These are phyloP conservation scores for Sanderia malayensis DNA, from an alignment of 30 jellyfish, hydroid and myxozoan genomes.

Conservation along the genomic window DNA sequence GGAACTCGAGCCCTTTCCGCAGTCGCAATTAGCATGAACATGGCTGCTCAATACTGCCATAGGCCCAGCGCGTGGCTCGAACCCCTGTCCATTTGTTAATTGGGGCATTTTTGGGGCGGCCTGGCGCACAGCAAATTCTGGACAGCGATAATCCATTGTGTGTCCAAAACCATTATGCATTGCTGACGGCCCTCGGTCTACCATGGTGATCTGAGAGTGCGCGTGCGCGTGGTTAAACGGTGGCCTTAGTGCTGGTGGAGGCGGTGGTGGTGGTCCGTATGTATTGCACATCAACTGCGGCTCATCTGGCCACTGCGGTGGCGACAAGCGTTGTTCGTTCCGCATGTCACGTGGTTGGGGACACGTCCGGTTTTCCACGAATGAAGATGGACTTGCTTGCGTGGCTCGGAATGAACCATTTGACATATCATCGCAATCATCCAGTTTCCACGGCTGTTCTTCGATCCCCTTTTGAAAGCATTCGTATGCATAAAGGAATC, in stretches of 20 bases:
- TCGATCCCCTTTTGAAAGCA: conserved; percentile 65
- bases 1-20: conserved; percentile 32
- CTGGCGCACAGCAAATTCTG: conserved; percentile 38
- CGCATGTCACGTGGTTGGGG: conserved; percentile 51
- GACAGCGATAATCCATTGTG: conserved; percentile 19
- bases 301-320: conserved; percentile 57
- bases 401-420: conserved; percentile 58
- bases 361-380: conserved; percentile 42
- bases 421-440: conserved; percentile 54
- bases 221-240: conserved; percentile 36
- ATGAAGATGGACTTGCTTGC: conserved; percentile 57
- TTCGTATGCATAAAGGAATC: conserved; percentile 65
- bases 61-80: conserved; percentile 29
- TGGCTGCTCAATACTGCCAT: conserved; percentile 18
- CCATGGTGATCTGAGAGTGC: conserved; percentile 29
- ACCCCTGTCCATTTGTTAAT: conserved; percentile 32
- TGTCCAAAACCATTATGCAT: not conserved
- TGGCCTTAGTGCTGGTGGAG: no score
- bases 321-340: conserved; percentile 38
- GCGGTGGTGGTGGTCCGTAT: conserved; percentile 49
- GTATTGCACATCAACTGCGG: conserved; percentile 40
- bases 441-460: conserved; percentile 60
- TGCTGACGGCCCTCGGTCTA: conserved; percentile 4
- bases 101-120: conserved; percentile 38
- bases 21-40: conserved; percentile 35